These are phyloP conservation scores for Peromyscus eremicus DNA, from an alignment of 2,797 vertebrate species.

Conservation along the genomic window DNA sequence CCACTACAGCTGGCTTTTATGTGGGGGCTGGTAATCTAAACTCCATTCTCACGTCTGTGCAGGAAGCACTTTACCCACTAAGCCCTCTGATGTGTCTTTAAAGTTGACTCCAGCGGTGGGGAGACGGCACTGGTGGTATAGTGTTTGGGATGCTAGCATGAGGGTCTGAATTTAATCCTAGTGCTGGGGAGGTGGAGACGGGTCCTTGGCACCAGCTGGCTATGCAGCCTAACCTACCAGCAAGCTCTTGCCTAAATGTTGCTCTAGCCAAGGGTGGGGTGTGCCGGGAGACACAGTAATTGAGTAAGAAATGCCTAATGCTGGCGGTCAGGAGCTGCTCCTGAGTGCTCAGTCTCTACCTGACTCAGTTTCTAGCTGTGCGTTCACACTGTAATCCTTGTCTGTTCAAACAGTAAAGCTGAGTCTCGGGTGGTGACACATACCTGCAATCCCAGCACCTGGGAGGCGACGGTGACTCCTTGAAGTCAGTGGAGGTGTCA, in stretches of 20 bases:
- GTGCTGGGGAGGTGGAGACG: not conserved
- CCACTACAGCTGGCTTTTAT: not conserved
- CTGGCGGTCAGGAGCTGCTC: not conserved
- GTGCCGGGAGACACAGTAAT: not conserved
- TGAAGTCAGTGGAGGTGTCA: not conserved
- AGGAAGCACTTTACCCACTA: not conserved
- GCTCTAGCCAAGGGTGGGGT: not conserved
- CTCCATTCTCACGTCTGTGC: not conserved
- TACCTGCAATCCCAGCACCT: not conserved
- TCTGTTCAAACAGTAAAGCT: not conserved
- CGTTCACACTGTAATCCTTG: not conserved
- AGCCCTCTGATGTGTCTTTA: not conserved
- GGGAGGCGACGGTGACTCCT: not conserved
- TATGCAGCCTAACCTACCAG: not conserved
- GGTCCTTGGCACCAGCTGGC: not conserved
- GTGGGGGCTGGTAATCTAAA: too few species aligned
- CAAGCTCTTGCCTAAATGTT: not conserved
- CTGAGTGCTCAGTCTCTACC: not conserved
- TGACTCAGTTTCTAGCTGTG: not conserved
- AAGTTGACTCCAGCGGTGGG: not conserved
- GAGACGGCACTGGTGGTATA: not conserved
- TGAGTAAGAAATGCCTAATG: not conserved
- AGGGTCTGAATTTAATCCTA: not conserved
- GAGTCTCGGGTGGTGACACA: not conserved
- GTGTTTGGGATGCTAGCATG: not conserved